Evolutionary conservation across 2,113 vertebrate species (phyloP).

Genomic region (Chionis minor): DNA sequence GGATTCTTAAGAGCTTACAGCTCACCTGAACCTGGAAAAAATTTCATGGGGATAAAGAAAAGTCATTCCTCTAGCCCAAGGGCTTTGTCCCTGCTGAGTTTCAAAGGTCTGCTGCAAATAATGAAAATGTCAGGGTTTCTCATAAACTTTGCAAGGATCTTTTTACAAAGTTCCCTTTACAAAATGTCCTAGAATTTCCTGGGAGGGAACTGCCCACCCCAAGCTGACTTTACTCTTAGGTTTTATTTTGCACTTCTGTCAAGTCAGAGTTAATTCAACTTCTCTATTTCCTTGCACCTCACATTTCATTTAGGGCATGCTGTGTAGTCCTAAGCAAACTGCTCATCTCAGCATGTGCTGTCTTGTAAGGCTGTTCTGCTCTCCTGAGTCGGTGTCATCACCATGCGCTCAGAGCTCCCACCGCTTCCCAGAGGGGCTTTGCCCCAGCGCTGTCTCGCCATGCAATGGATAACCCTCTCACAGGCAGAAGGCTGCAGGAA

Average conservation of each 20-base stretch:
- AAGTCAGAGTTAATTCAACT: background rate
- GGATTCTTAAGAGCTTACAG: background rate
- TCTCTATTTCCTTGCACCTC: background rate
- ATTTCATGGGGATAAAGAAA: background rate
- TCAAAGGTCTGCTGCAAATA: conserved; percentile 14
- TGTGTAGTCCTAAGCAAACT: background rate
- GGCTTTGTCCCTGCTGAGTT: conserved; percentile 16
- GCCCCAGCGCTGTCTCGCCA: rapidly evolving
- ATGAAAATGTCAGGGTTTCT: background rate
- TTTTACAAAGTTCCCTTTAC: background rate
- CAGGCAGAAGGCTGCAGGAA: background rate
- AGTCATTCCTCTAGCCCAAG: background rate
- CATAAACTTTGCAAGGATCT: background rate
- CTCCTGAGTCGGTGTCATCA: background rate
- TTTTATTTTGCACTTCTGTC: background rate
- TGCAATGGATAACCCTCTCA: background rate
- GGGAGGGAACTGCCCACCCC: background rate
- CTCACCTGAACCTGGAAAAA: background rate
- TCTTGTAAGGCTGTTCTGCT: background rate
- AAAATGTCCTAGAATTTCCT: background rate
- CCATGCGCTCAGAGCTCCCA: background rate
- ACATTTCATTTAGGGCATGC: background rate
- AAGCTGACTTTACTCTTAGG: background rate
- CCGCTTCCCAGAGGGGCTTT: background rate
- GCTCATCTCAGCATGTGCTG: background rate